Percentiles rank a stretch among this genome's conserved stretches.
Evolutionary conservation across 2,888 invertebrate species (phyloP).

Genomic region (Cryptosula pallasiana): DNA sequence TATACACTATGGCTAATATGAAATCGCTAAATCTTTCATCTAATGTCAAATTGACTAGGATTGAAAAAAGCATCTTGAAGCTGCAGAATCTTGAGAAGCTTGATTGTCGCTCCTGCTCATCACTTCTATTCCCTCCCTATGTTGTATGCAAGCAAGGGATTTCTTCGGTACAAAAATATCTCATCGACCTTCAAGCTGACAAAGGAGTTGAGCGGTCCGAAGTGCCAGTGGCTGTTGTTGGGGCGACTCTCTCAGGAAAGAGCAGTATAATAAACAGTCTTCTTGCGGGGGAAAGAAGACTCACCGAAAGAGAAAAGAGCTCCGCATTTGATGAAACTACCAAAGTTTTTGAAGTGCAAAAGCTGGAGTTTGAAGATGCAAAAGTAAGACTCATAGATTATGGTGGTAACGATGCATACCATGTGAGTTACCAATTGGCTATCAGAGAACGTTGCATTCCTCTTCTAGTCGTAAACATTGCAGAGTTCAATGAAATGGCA

Average conservation of each 20-base stretch:
- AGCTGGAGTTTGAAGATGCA: background rate
- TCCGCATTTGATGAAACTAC: background rate
- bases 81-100: no score
- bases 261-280: background rate
- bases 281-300: background rate
- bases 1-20: no score
- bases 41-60: no score
- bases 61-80: no score
- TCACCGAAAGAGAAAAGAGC: background rate
- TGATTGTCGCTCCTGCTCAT: no score
- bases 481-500: background rate
- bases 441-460: constrained; percentile 1
- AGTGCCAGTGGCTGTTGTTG: background rate
- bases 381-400: background rate
- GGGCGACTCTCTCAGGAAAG: background rate
- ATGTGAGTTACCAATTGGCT: constrained; percentile 4
- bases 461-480: constrained; percentile 3
- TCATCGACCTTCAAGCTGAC: no score
- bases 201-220: no score
- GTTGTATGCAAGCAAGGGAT: no score
- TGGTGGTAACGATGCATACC: constrained; percentile 2
- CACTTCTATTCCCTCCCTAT: no score
- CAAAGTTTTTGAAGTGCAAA: background rate
- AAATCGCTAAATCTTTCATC: no score
- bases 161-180: no score